Percentiles rank a stretch among this genome's conserved stretches.
phyloP scores from a whole-genome alignment of 2,113 vertebrate genomes.

The Eolophus roseicapilla region DNA sequence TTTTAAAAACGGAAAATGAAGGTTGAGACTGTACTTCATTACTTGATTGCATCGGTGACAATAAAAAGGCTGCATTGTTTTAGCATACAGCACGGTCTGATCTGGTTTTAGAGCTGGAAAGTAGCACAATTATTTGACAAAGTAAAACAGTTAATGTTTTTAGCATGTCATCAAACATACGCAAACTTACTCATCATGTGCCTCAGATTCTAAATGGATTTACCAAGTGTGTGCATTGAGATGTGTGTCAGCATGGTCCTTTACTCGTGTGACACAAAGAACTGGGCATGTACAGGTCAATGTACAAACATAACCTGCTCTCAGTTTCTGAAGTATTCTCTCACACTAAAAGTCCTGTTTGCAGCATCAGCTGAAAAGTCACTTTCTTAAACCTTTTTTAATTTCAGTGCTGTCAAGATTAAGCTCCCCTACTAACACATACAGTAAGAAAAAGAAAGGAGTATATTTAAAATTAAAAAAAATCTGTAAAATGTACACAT shows the following conservation, averaged over 20 bases:
- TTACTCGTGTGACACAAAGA: not conserved
- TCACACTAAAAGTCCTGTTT: not conserved
- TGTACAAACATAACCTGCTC: not conserved
- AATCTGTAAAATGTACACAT: not conserved
- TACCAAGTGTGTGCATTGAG: not conserved
- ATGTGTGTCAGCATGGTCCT: rapidly evolving
- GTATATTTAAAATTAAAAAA: not conserved
- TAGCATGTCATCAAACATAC: not conserved
- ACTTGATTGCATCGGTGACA: not conserved
- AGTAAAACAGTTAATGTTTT: not conserved
- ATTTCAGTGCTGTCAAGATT: not conserved
- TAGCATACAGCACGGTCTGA: not conserved
- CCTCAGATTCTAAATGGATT: not conserved
- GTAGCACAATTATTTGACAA: not conserved
- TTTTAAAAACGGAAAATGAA: not conserved
- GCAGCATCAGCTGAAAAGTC: not conserved
- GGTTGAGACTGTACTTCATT: not conserved
- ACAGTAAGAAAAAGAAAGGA: not conserved
- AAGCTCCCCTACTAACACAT: not conserved
- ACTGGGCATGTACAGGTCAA: not conserved
- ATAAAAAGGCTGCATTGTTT: not conserved
- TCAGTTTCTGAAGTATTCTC: not conserved
- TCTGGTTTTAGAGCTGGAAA: not conserved
- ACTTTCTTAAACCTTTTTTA: not conserved
- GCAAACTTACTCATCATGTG: not conserved